These are phyloP conservation scores for Nothobranchius furzeri DNA, from an alignment of 2,113 vertebrate species.

Conservation along the genomic window DNA sequence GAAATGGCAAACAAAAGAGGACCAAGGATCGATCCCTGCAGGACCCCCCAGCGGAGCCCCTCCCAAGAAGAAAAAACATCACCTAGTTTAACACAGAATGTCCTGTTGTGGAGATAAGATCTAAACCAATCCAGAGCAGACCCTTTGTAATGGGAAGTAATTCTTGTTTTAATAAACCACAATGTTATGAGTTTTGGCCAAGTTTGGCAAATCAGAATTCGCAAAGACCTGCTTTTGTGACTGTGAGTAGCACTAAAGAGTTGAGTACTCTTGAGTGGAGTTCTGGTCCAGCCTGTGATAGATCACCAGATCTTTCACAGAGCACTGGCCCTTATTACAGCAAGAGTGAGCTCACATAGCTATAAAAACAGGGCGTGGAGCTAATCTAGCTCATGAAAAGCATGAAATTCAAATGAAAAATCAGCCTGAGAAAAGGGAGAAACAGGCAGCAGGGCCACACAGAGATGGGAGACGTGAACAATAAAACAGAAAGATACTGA, in stretches of 20 bases:
- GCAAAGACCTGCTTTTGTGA: constrained; percentile 45
- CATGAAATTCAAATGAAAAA: constrained; percentile 37
- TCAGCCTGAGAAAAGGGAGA: background rate
- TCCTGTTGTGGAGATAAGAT: too few relatives aligned
- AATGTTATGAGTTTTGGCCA: too few relatives aligned
- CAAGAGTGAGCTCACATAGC: constrained; percentile 59
- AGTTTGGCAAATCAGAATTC: too few relatives aligned
- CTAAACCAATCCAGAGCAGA: too few relatives aligned
- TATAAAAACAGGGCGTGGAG: constrained; percentile 68
- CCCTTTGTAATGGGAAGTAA: too few relatives aligned
- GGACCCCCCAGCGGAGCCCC: too few relatives aligned
- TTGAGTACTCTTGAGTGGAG: background rate
- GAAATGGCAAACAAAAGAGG: too few relatives aligned
- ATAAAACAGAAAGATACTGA: constrained; percentile 8
- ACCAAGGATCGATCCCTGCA: too few relatives aligned
- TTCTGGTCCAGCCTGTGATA: constrained; percentile 27
- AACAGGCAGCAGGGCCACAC: constrained; percentile 4
- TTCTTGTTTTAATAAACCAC: too few relatives aligned
- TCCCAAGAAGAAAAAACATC: too few relatives aligned
- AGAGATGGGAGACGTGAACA: constrained; percentile 8
- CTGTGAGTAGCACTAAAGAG: background rate
- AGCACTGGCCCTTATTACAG: constrained; percentile 46
- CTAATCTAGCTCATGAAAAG: constrained; percentile 47
- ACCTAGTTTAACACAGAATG: too few relatives aligned
- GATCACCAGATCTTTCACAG: constrained; percentile 43